Evolutionary conservation across 2,797 vertebrate species (phyloP), one percentile per base, ranked within the genome.

Genomic region (Decapterus maruadsi): DNA sequence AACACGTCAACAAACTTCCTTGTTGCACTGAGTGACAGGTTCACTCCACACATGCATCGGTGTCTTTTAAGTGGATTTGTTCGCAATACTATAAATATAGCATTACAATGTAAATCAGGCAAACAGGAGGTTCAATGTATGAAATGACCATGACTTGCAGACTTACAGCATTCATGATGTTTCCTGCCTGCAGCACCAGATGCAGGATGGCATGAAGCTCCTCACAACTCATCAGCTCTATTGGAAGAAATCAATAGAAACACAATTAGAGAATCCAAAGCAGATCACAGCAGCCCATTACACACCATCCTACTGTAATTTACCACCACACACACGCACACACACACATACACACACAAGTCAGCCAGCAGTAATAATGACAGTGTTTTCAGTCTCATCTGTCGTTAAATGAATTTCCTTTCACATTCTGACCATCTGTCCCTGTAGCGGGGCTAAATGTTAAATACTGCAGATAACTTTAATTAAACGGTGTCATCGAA

Each of bases 111-210:
- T 20, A 45, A 14, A 22, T 6, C 1, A 20, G 6, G 62, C 6
- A 22, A 7, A 50, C 26, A 11, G 17, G 50, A 46, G 12, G 20
- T 13, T 55, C 19, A 4, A 56, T 16, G 26, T 6, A 4, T 2
- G 22, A 14, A 51, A 22, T 5, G 31, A 72, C 5, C 3, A 5
- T 57, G 46, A 62, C 11, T 11, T 12, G 6, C 26, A 14, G 22
- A 95, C 97, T 97, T 93, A 99, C 98, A 38, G 97, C 97, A 70
- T 99, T 99, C 98, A 99, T 99, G 92, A 99, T 99, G 92, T 99
- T 99, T 72, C 98, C 98, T 10, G 98, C 97, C 88, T 99, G 98
- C 66, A 99, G 96, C 88, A 99, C 98, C 94, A 99, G 94, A 90
- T 98, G 97, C 74, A 99, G 88, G 87, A 99, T 96, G 45, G 97